phyloP scores from a whole-genome alignment of 2,113 vertebrate species.

The Pterophyllum scalare region DNA sequence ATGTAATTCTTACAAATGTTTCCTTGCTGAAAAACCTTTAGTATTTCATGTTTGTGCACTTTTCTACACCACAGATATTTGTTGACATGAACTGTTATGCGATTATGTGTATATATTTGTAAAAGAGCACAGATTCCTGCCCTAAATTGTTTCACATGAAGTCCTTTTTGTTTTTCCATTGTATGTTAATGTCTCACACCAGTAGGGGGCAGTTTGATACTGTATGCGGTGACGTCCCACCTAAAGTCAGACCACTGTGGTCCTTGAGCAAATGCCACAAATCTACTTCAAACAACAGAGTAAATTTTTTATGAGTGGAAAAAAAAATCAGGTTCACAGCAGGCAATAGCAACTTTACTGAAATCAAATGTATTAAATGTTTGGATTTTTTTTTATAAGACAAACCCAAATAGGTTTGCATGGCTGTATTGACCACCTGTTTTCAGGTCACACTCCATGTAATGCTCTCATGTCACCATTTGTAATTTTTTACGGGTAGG shows the following conservation, averaged over 20 bases:
- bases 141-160: neutral
- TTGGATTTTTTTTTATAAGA: neutral
- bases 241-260: neutral
- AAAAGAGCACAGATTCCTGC: neutral
- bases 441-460: neutral
- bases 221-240: neutral
- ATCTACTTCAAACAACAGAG: neutral
- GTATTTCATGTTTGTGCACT: neutral
- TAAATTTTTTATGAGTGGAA: neutral
- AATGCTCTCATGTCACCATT: neutral
- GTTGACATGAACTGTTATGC: neutral
- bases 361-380: neutral
- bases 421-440: neutral
- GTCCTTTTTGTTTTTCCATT: neutral
- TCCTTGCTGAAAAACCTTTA: neutral
- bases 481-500: neutral
- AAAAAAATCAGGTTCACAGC: neutral
- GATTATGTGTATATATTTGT: neutral
- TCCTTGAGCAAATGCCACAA: neutral
- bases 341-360: neutral
- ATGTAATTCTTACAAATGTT: neutral
- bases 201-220: constrained; percentile 61
- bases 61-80: neutral
- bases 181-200: constrained; percentile 27
- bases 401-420: neutral